A percentile compares a stretch with the other conserved stretches of the same genome.
phyloP scores from a whole-genome alignment of 2,888 invertebrate species.

The Microctonus hyperodae region DNA sequence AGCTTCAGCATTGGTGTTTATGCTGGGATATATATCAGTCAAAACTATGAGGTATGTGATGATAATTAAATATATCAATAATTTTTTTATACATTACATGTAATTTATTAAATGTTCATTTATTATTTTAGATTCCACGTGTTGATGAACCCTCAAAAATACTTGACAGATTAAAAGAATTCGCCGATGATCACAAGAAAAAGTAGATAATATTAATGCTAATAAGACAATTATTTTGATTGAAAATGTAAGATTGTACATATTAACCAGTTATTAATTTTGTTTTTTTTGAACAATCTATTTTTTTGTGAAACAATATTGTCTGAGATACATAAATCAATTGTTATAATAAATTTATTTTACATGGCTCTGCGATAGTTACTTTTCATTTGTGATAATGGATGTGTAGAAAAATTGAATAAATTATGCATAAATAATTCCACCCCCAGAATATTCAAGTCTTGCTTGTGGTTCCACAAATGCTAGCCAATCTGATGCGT shows the following conservation, averaged over 20 bases:
- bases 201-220: slow-evolving; percentile 49
- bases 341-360: slow-evolving; percentile 4
- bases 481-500: slow-evolving; percentile 97
- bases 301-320: slow-evolving; percentile 31
- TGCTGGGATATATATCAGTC: slow-evolving; percentile 75
- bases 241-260: slow-evolving; percentile 32
- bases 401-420: slow-evolving; percentile 15
- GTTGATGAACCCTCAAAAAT: slow-evolving; percentile 84
- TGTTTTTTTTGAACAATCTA: slow-evolving; percentile 34
- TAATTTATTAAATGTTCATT: neutral
- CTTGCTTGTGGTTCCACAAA: slow-evolving; percentile 91
- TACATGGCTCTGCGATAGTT: slow-evolving; percentile 26
- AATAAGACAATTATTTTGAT: neutral
- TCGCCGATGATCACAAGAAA: slow-evolving; percentile 73
- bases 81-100: neutral
- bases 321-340: slow-evolving; percentile 15
- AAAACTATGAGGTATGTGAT: slow-evolving; percentile 75
- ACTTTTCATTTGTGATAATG: slow-evolving; percentile 25
- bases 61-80: neutral
- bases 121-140: slow-evolving; percentile 75
- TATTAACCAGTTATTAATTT: slow-evolving; percentile 10
- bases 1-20: slow-evolving; percentile 75
- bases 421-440: slow-evolving; percentile 62
- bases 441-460: slow-evolving; percentile 87
- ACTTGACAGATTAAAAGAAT: slow-evolving; percentile 74